A percentile compares a stretch with the other conserved stretches of the same genome.
Conservation (phyloP, 2,113 vertebrate species). For the Poeciliopsis occidentalis region DNA sequence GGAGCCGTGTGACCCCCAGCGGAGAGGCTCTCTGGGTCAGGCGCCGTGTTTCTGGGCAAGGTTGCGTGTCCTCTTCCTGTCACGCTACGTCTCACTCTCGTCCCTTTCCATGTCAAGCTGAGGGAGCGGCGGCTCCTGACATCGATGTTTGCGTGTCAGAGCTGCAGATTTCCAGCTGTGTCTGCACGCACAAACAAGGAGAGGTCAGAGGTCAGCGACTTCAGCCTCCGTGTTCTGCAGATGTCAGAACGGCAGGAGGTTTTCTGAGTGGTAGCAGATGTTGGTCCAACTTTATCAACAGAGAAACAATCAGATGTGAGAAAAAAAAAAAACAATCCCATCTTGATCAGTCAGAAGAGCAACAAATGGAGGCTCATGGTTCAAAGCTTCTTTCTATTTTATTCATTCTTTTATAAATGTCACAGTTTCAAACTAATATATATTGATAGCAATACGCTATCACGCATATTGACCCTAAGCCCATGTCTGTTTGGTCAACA, state of each 20-base stretch:
- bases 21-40: neutral
- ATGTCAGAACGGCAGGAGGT: neutral
- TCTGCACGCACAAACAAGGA: slow-evolving; percentile 27
- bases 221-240: neutral
- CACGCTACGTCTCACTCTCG: slow-evolving; percentile 41
- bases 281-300: too few relatives aligned
- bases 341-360: too few relatives aligned
- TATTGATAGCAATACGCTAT: too few relatives aligned
- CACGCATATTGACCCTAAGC: too few relatives aligned
- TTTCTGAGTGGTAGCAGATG: neutral
- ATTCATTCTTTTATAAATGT: too few relatives aligned
- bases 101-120: slow-evolving; percentile 34
- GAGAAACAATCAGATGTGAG: too few relatives aligned
- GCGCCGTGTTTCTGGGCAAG: neutral
- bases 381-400: too few relatives aligned
- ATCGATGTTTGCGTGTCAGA: slow-evolving; percentile 39
- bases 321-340: too few relatives aligned
- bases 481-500: too few relatives aligned
- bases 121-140: slow-evolving; percentile 19
- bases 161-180: slow-evolving; percentile 27
- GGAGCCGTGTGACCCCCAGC: neutral
- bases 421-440: too few relatives aligned
- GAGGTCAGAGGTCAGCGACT: neutral
- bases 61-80: slow-evolving; percentile 39
- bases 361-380: too few relatives aligned